These are phyloP conservation scores for Drosophila lacicola DNA, from an alignment of 2,888 invertebrate species.

Conservation along the genomic window DNA sequence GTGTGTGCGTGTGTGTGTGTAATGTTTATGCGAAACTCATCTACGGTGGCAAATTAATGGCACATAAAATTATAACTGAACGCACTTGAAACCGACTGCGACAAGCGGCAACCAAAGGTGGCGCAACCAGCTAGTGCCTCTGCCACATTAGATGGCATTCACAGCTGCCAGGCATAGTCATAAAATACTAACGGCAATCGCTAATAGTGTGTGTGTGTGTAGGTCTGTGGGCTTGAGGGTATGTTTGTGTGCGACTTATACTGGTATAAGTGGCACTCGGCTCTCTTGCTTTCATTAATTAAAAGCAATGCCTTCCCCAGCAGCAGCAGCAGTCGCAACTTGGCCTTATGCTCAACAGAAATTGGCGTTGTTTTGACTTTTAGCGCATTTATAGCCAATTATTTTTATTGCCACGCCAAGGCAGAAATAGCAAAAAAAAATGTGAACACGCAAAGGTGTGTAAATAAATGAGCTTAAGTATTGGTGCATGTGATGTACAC, in stretches of 20 bases:
- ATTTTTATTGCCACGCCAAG: constrained; percentile 65
- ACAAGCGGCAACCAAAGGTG: constrained; percentile 48
- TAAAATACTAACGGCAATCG: constrained; percentile 58
- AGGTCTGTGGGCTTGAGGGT: constrained; percentile 7
- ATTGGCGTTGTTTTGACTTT: constrained; percentile 75
- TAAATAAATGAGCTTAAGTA: constrained; percentile 69
- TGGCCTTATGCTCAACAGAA: constrained; percentile 6
- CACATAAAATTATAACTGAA: constrained; percentile 79
- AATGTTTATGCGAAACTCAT: constrained; percentile 32
- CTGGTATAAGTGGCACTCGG: constrained; percentile 36
- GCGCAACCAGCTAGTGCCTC: constrained; percentile 15
- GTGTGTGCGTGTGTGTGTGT: constrained; percentile 1
- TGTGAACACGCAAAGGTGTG: constrained; percentile 56
- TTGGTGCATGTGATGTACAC: constrained; percentile 52
- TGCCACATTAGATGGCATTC: constrained; percentile 52
- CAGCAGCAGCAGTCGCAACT: constrained; percentile 13
- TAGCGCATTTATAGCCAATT: constrained; percentile 78
- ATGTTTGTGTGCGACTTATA: constrained; percentile 9
- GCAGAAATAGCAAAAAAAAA: not conserved
- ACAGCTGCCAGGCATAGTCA: constrained; percentile 64
- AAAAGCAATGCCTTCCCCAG: constrained; percentile 58
- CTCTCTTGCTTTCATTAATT: constrained; percentile 65
- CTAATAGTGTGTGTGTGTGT: constrained; percentile 15
- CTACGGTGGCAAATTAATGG: constrained; percentile 75
- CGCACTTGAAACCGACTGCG: constrained; percentile 63